A percentile compares a stretch with the other conserved stretches of the same genome.
Conservation (phyloP, 2,113 vertebrate species). For the Aegotheles bennettii region DNA sequence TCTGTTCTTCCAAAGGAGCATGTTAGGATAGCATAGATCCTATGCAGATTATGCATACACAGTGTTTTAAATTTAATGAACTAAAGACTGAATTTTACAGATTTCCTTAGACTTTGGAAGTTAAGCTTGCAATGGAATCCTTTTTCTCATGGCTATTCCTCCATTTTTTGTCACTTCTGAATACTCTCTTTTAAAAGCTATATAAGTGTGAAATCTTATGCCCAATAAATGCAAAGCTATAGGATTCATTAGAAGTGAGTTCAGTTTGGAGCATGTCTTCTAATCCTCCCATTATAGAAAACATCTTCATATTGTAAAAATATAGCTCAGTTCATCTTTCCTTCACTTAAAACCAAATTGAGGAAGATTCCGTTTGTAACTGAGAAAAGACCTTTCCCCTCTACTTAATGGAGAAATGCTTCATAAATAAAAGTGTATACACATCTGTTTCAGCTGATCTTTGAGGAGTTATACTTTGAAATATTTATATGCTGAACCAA, state of each 20-base stretch:
- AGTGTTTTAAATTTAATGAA: background rate
- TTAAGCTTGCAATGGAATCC: background rate
- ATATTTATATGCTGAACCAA: background rate
- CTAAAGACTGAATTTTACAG: background rate
- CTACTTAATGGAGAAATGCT: conserved; percentile 14
- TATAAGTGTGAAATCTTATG: background rate
- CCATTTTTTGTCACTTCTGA: background rate
- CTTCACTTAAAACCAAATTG: background rate
- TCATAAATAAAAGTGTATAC: conserved; percentile 19
- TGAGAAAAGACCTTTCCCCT: conserved; percentile 5
- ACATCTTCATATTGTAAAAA: background rate
- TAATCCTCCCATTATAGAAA: background rate
- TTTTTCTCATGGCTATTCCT: background rate
- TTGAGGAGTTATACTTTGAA: conserved; percentile 35
- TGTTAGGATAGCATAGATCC: background rate
- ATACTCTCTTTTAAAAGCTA: background rate
- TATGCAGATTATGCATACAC: background rate
- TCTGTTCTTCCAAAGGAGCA: background rate
- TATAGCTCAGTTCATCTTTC: background rate
- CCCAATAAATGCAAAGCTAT: background rate
- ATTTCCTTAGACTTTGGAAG: background rate
- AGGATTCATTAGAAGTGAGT: background rate
- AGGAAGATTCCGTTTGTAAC: background rate
- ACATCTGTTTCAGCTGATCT: conserved; percentile 6
- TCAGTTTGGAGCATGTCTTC: background rate